Percentiles rank a stretch among this genome's conserved stretches.
Conservation (phyloP, 2,797 vertebrate species). For the Cygnus olor region DNA sequence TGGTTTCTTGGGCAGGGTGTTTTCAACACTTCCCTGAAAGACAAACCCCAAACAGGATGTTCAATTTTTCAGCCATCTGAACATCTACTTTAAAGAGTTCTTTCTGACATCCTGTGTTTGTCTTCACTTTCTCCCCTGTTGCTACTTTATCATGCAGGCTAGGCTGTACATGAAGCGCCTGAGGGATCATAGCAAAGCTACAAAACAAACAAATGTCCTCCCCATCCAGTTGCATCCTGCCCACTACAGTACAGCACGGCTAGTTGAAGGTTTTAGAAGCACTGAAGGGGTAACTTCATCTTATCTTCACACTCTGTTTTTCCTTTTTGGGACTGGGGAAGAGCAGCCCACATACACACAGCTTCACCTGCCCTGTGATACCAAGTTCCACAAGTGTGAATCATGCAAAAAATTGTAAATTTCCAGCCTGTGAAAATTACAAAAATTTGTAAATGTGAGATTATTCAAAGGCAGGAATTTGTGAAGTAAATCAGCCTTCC, state of each 20-base stretch:
- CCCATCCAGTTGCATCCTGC: neutral
- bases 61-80: neutral
- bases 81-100: neutral
- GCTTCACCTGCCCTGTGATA: neutral
- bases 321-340: neutral
- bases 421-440: neutral
- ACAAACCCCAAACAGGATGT: neutral
- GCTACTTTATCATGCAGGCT: neutral
- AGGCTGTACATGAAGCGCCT: neutral
- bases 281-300: neutral
- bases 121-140: neutral
- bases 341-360: fast-evolving
- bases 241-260: neutral
- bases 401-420: neutral
- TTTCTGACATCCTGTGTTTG: neutral
- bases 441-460: neutral
- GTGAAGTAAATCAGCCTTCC: neutral
- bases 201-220: neutral
- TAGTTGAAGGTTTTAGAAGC: neutral
- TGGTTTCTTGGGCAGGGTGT: neutral
- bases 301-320: neutral
- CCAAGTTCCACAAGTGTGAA: neutral
- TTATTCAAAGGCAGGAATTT: neutral
- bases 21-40: neutral
- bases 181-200: neutral